These are phyloP conservation scores for Temnopleurus reevesii DNA, from an alignment of 53 echinoderm and acorn worm genomes.

Conservation along the genomic window DNA sequence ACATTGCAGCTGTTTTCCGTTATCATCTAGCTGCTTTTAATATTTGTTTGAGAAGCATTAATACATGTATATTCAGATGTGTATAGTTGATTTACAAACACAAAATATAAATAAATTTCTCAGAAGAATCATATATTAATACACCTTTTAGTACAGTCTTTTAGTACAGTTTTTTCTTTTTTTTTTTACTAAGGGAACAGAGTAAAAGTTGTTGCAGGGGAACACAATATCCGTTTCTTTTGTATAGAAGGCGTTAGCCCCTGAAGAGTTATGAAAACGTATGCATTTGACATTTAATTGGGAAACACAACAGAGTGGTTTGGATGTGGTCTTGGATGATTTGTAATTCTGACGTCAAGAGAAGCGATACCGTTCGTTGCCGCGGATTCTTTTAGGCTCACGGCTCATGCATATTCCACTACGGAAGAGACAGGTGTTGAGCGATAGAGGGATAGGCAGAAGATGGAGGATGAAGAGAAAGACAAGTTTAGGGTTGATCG, in stretches of 20 bases:
- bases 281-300: constrained; percentile 37
- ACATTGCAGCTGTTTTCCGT: too few relatives aligned
- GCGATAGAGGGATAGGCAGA: not conserved
- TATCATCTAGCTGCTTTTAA: too few relatives aligned
- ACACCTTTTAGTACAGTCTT: too few relatives aligned
- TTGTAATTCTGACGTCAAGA: constrained; percentile 49
- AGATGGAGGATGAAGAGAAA: not conserved
- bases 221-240: not conserved
- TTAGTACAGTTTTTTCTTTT: too few relatives aligned
- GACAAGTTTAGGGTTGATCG: not conserved
- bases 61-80: too few relatives aligned
- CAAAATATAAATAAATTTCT: too few relatives aligned
- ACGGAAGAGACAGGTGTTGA: not conserved
- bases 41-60: too few relatives aligned
- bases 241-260: not conserved
- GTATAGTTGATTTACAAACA: too few relatives aligned
- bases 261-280: constrained; percentile 30
- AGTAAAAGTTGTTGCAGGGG: not conserved
- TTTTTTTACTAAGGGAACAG: not conserved
- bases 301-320: constrained; percentile 8
- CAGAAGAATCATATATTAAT: too few relatives aligned
- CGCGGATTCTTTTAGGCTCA: not conserved
- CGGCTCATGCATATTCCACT: constrained; percentile 35
- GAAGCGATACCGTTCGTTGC: not conserved
- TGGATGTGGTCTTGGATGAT: constrained; percentile 9